Conservation (phyloP, 1,140 invertebrate genomes). For the Propsilocerus akamusi region DNA sequence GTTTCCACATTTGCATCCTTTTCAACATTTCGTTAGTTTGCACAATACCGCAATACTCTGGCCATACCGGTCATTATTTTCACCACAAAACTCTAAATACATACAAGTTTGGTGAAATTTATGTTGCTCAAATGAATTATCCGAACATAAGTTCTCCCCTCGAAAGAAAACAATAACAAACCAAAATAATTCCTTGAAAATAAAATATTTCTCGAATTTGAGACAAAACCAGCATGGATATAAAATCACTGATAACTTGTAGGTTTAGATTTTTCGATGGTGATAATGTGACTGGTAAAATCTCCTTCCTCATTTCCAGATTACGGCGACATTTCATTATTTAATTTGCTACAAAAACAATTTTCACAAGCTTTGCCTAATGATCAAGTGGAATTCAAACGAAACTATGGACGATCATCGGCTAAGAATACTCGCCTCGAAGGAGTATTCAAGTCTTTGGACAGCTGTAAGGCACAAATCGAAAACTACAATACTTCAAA, state of each 20-base stretch:
- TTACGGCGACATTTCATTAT: slow-evolving; percentile 74
- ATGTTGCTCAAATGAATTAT: no score
- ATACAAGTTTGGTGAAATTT: no score
- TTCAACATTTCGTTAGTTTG: no score
- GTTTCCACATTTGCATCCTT: no score
- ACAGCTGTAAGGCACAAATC: slow-evolving; percentile 41
- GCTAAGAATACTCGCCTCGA: slow-evolving; percentile 68
- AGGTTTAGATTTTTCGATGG: slow-evolving; percentile 10
- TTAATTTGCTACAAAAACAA: slow-evolving; percentile 58
- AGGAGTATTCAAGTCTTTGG: slow-evolving; percentile 69
- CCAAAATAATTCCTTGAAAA: no score
- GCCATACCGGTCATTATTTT: no score
- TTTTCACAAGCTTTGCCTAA: slow-evolving; percentile 61
- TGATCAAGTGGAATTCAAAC: slow-evolving; percentile 76
- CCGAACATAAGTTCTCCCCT: no score
- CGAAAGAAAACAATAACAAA: no score
- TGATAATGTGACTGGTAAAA: neutral
- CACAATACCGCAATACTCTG: no score
- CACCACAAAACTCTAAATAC: no score
- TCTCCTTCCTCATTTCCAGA: slow-evolving; percentile 31
- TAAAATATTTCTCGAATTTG: no score
- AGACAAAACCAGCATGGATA: no score
- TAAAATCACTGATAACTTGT: slow-evolving; percentile 27
- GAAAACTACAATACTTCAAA: slow-evolving; percentile 35
- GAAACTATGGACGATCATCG: slow-evolving; percentile 53